Conservation (phyloP, 2,113 vertebrate species). For the Oncorhynchus mykiss region DNA sequence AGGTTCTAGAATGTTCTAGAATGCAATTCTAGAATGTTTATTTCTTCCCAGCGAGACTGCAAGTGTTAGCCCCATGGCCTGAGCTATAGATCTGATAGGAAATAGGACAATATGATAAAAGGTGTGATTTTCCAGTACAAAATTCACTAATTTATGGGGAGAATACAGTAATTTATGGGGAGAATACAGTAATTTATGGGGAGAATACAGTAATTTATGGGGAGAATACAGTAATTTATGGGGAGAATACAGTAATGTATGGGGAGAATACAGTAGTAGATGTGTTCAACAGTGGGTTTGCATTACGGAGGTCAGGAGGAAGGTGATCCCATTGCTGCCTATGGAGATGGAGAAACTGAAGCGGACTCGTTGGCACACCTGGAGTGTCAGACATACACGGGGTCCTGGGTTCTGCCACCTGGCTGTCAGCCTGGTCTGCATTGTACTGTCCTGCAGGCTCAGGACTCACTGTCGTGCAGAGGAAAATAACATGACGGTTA, state of each 20-base stretch:
- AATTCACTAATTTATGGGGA: slow-evolving; percentile 14
- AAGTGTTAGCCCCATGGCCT: slow-evolving; percentile 9
- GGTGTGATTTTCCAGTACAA: slow-evolving; percentile 5
- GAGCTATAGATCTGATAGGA: slow-evolving; percentile 24
- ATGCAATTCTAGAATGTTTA: slow-evolving; percentile 13
- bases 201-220: slow-evolving; percentile 4
- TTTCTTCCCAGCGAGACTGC: not conserved
- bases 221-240: not conserved
- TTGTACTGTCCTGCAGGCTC: no score
- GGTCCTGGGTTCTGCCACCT: no score
- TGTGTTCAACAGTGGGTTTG: slow-evolving; percentile 18
- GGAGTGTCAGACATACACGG: no score
- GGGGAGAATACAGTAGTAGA: slow-evolving; percentile 5
- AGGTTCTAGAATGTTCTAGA: slow-evolving; percentile 1
- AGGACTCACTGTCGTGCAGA: no score
- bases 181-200: not conserved
- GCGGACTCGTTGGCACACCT: not conserved
- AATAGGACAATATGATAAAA: slow-evolving; percentile 33
- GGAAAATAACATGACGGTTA: no score
- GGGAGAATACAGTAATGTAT: no score
- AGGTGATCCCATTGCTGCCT: not conserved
- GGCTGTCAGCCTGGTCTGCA: no score
- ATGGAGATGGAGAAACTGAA: not conserved
- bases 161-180: slow-evolving; percentile 6
- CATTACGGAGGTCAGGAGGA: not conserved